Evolutionary conservation across 2,797 vertebrate genomes (phyloP), one percentile per base, ranked within the genome.

Genomic region (Enteromius anoplus): DNA sequence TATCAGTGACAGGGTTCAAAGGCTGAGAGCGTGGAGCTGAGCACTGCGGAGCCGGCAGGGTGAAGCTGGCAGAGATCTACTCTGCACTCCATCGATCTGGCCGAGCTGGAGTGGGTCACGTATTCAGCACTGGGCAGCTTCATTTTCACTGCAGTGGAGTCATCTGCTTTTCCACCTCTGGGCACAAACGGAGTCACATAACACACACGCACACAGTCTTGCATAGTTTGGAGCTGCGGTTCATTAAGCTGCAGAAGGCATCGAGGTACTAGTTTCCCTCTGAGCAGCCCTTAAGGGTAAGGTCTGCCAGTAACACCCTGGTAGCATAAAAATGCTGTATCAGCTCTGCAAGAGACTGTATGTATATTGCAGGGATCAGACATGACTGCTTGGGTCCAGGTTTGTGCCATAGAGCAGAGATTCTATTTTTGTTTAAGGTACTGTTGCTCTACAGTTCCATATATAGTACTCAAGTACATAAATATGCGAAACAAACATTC

Each of bases 81-180:
- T 82, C 75, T 73, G 82, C 81, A 78, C 81, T 81, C 78, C 78
- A 90, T 89, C 80, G 87, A 89, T 89, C 75, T 32, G 75, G 15
- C 58, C 12, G 45, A 77, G 68, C 51, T 71, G 81, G 72, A 88
- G 34, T 72, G 75, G 80, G 58, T 80, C 64, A 26, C 34, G 34
- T 68, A 65, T 55, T 60, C 26, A 55, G 49, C 47, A n/a, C 34
- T 45, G 34, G 53, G n/a, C 81, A 76, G 79, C 45, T 71, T 86
- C 72, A 64, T 76, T 86, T 89, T 86, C 85, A 90, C 88, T 88
- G 88, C 88, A 90, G 87, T 88, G 85, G 76, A 85, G 69, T 80
- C 40, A 14, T 71, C 73, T 84, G 53, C 64, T 53, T 40, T 82
- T 49, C 65, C 80, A 84, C 75, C 64, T 84, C 75, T n/a, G 65